A percentile compares a stretch with the other conserved stretches of the same genome.
phyloP scores from a whole-genome alignment of 2,113 vertebrate genomes.

The Mesembrinibis cayennensis region DNA sequence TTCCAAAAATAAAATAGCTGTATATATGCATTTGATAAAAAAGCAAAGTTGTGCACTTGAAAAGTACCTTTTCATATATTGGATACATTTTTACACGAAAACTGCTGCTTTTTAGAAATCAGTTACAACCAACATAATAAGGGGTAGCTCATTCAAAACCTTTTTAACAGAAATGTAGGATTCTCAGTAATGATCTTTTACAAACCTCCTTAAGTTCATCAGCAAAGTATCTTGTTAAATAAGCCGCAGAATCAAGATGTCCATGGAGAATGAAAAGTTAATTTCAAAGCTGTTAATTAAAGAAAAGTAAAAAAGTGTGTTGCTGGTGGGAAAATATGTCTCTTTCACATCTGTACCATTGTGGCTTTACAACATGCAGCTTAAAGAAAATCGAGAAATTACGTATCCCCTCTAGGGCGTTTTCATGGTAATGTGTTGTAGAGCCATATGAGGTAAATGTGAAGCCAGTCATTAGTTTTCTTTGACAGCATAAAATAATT shows the following conservation, averaged over 20 bases:
- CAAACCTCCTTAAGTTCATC: neutral
- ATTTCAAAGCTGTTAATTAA: constrained; percentile 49
- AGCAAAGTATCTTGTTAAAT: constrained; percentile 21
- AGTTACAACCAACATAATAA: neutral
- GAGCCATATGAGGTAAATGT: neutral
- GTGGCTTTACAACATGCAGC: neutral
- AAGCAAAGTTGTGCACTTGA: neutral
- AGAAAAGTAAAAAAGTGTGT: neutral
- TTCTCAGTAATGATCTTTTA: neutral
- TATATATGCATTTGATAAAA: neutral
- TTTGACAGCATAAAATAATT: neutral
- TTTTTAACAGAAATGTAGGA: neutral
- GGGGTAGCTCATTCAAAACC: neutral
- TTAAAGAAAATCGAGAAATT: neutral
- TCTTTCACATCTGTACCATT: neutral
- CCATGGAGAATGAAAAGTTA: neutral
- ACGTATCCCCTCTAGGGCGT: neutral
- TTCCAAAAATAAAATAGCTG: neutral
- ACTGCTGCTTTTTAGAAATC: neutral
- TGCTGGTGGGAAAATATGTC: neutral
- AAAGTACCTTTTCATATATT: neutral
- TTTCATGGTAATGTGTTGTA: neutral
- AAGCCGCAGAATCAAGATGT: neutral
- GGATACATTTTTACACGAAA: neutral
- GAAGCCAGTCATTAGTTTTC: neutral